Conservation (phyloP, 2,888 invertebrate species). For the Pomacea canaliculata region DNA sequence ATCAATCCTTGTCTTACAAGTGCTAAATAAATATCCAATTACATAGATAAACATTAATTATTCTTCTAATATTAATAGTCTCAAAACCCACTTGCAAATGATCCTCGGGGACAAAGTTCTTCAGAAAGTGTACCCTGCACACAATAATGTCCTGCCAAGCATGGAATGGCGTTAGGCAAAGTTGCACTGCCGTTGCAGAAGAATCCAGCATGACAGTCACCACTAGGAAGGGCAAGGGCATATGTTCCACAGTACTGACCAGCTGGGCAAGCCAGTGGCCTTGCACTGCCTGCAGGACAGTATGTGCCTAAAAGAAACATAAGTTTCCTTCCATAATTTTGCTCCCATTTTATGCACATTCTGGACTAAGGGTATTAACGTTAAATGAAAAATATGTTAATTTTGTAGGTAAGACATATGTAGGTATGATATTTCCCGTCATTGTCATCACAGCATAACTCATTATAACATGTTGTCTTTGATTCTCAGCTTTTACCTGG, state of each 20-base stretch:
- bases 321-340: not conserved
- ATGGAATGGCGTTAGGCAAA: conserved; percentile 47
- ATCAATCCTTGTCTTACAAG: too few relatives aligned
- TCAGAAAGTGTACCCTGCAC: conserved; percentile 57
- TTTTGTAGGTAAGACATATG: too few relatives aligned
- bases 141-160: conserved; percentile 62
- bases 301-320: conserved; percentile 52
- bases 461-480: not conserved
- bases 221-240: conserved; percentile 49
- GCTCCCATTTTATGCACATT: too few relatives aligned
- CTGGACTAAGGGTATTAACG: too few relatives aligned
- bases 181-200: conserved; percentile 58
- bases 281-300: conserved; percentile 60
- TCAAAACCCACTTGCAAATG: conserved; percentile 53
- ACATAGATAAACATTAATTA: too few relatives aligned
- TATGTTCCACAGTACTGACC: conserved; percentile 55
- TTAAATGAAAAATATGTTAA: too few relatives aligned
- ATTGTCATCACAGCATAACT: too few relatives aligned
- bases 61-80: too few relatives aligned
- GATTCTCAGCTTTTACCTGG: conserved; percentile 47
- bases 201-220: conserved; percentile 56
- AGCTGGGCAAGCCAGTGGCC: conserved; percentile 51
- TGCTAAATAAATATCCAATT: too few relatives aligned
- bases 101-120: conserved; percentile 59
- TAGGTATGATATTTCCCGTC: too few relatives aligned